These are phyloP conservation scores for Petroica traversi DNA, from an alignment of 2,113 vertebrate genomes.

Conservation along the genomic window DNA sequence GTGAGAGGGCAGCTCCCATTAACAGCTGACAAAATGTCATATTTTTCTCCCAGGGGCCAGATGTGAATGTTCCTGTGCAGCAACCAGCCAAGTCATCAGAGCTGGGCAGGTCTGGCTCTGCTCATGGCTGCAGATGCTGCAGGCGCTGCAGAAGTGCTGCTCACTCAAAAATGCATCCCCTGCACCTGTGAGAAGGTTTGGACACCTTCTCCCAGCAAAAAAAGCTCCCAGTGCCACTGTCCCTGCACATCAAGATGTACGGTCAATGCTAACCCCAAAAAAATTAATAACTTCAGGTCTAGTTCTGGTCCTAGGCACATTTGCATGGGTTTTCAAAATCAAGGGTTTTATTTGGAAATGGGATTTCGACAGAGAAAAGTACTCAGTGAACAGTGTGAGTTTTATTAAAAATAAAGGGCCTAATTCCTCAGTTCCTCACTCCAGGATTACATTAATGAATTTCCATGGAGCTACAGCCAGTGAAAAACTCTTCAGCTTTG, in stretches of 20 bases:
- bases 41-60: neutral
- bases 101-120: neutral
- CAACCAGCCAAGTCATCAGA: neutral
- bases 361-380: neutral
- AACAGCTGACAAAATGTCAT: neutral
- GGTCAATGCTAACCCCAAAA: neutral
- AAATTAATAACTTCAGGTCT: neutral
- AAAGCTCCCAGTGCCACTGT: neutral
- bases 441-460: neutral
- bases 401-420: slow-evolving; percentile 9
- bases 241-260: neutral
- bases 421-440: neutral
- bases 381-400: neutral
- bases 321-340: neutral
- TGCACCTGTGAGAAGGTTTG: neutral
- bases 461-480: neutral
- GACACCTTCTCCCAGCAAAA: neutral
- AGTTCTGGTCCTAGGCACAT: fast-evolving
- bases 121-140: neutral
- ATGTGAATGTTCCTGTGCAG: neutral
- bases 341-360: neutral
- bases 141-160: neutral
- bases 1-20: slow-evolving; percentile 5
- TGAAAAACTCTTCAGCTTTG: neutral
- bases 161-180: neutral